Conservation (phyloP, 2,888 invertebrate species). For the Atrina japonica region DNA sequence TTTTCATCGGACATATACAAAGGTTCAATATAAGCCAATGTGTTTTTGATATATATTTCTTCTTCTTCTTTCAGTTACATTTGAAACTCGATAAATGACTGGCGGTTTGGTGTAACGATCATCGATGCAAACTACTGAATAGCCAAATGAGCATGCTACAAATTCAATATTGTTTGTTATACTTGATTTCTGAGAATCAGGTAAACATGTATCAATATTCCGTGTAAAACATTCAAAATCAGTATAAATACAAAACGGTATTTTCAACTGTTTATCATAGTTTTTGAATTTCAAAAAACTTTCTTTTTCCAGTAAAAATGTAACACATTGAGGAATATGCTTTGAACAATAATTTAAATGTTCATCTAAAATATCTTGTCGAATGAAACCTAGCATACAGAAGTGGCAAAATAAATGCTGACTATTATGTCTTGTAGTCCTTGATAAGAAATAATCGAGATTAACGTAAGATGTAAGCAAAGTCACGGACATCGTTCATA, state of each 20-base stretch:
- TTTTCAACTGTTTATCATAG: slow-evolving; percentile 18
- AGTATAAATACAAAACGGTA: slow-evolving; percentile 26
- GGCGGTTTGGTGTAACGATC: slow-evolving; percentile 16
- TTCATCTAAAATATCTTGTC: slow-evolving; percentile 13
- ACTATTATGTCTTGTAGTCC: background rate
- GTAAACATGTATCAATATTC: slow-evolving; percentile 4
- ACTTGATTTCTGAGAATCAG: background rate
- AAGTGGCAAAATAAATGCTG: slow-evolving; percentile 20
- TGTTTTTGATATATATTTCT: too few species aligned
- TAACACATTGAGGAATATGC: slow-evolving; percentile 13
- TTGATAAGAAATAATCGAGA: slow-evolving; percentile 30
- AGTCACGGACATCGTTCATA: too few species aligned
- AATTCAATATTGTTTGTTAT: slow-evolving; percentile 9
- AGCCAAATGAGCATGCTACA: slow-evolving; percentile 9
- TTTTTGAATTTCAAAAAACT: too few species aligned
- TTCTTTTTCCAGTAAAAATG: too few species aligned
- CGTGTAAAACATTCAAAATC: slow-evolving; percentile 23
- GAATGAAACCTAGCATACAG: slow-evolving; percentile 28
- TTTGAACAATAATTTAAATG: slow-evolving; percentile 25
- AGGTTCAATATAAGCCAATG: too few species aligned
- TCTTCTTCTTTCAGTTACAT: slow-evolving; percentile 7
- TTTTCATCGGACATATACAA: too few species aligned
- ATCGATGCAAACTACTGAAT: slow-evolving; percentile 9
- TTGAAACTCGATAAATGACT: slow-evolving; percentile 12
- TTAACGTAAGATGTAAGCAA: too few species aligned